Base-by-base conservation (phyloP, 1,140 invertebrate species). In the Chlorops oryzae region DNA sequence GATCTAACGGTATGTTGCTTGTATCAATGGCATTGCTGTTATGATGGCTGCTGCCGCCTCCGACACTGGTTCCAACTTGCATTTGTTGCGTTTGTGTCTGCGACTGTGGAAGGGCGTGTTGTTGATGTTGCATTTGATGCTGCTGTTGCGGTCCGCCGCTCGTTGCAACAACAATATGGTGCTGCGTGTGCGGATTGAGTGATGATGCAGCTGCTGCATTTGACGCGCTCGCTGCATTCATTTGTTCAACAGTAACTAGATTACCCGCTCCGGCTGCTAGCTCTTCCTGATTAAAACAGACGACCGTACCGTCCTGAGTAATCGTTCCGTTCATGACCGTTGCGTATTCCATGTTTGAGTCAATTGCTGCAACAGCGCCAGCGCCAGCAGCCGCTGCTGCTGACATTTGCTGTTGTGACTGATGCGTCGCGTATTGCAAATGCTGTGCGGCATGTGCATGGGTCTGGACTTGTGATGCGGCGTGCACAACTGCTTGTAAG, bases 1-100 rank as follows among this genome's bases (percentile, higher is more conserved):
- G 82, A 55, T 88, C 85, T 63, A 87, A 72, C 46, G 82, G 76
- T 62, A 81, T 64, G 23, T 58, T 61, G 38, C 55, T 57, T 51
- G 62, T 59, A 22, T 63, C 62, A 17, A 56, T 58, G 32, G 41
- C 54, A 13, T 22, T 15, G 23, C 37, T 50, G 15, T 34, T 52
- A 41, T 42, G 49, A 13, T 21, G 18, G 50, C 28, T 27, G 7
- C 24, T 43, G 7, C 34, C 22, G 50, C 43, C 32, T 6, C 35
- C 35, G 25, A 12, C 24, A 47, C 25, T 17, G 9, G 7, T 41
- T 4, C 20, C 17, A 38, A 41, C 32, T 32, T 50, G 42, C 55
- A 53, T 54, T 18, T 59, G 56, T 50, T 49, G 54, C 32, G 39
- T 28, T 28, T 57, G 56, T 32, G 47, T 39, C 34, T 48, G 41